phyloP scores from a whole-genome alignment of 2,113 vertebrate species.

The Corynorhinus townsendii region DNA sequence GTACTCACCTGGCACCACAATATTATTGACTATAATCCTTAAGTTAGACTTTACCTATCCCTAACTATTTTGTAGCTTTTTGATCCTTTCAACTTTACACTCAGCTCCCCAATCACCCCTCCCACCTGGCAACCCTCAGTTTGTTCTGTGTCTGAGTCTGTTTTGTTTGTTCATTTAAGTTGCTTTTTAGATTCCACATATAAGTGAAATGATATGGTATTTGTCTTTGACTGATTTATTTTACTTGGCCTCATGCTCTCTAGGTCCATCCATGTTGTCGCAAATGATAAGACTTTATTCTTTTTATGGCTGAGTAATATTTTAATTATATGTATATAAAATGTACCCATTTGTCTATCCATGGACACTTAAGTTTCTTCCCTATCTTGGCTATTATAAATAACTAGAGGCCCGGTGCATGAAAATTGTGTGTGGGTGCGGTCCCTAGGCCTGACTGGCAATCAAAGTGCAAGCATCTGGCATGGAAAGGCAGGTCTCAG shows the following conservation, averaged over 20 bases:
- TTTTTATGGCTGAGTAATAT: not conserved
- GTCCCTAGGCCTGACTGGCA: no score
- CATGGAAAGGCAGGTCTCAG: no score
- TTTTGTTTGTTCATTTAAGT: not conserved
- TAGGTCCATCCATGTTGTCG: not conserved
- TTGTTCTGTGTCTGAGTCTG: not conserved
- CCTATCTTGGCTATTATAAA: not conserved
- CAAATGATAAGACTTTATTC: not conserved
- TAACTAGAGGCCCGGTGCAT: not conserved
- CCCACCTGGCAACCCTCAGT: not conserved
- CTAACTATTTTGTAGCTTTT: not conserved
- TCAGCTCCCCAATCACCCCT: not conserved
- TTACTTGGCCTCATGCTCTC: not conserved
- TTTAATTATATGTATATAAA: no score
- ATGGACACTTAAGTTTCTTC: not conserved
- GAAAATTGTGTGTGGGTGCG: no score
- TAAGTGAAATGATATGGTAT: not conserved
- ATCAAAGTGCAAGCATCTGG: no score
- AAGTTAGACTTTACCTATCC: not conserved
- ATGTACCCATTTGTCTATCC: not conserved
- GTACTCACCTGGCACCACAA: not conserved
- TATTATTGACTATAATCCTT: not conserved
- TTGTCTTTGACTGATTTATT: not conserved
- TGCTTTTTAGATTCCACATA: not conserved
- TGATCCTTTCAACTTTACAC: not conserved